Percentiles rank a stretch among this genome's conserved stretches.
Evolutionary conservation across 1,140 invertebrate genomes (phyloP).

Genomic region (Charaxes varanes): DNA sequence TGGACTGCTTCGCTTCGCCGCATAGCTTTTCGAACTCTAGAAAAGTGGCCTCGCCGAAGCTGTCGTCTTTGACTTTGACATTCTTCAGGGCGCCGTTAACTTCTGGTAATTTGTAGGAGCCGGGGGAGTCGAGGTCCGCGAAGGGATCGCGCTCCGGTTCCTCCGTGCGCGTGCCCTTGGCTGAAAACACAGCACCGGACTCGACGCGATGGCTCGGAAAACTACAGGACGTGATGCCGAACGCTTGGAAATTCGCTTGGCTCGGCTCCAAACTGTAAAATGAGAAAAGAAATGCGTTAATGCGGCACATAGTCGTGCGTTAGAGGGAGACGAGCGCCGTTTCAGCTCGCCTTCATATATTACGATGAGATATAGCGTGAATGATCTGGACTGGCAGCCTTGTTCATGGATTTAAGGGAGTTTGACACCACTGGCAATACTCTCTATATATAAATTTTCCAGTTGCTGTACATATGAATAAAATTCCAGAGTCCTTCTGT

Average conservation of each 20-base stretch:
- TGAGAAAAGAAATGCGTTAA: constrained; percentile 71
- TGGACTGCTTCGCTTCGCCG: constrained; percentile 44
- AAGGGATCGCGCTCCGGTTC: constrained; percentile 52
- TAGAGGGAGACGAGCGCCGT: constrained; percentile 55
- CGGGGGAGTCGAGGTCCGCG: constrained; percentile 45
- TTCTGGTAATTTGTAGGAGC: constrained; percentile 26
- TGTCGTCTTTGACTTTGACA: constrained; percentile 42
- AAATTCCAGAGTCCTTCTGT: too few relatives aligned
- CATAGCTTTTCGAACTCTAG: constrained; percentile 59
- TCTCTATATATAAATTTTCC: constrained; percentile 51
- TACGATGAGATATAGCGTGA: constrained; percentile 63
- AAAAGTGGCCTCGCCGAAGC: constrained; percentile 61
- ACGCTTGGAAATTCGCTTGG: constrained; percentile 72
- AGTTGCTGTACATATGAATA: too few relatives aligned
- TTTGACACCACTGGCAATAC: constrained; percentile 52
- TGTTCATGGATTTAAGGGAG: constrained; percentile 54
- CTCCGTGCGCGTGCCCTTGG: constrained; percentile 32
- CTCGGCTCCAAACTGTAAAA: constrained; percentile 73
- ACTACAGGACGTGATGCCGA: constrained; percentile 62
- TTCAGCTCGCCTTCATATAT: constrained; percentile 56
- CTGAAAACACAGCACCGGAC: constrained; percentile 55
- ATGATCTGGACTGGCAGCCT: constrained; percentile 58
- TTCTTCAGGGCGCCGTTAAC: constrained; percentile 31
- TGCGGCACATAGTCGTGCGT: constrained; percentile 50
- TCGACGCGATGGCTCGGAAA: constrained; percentile 64